Evolutionary conservation across 2,797 vertebrate genomes (phyloP).

Genomic region (Pelodytes ibericus): DNA sequence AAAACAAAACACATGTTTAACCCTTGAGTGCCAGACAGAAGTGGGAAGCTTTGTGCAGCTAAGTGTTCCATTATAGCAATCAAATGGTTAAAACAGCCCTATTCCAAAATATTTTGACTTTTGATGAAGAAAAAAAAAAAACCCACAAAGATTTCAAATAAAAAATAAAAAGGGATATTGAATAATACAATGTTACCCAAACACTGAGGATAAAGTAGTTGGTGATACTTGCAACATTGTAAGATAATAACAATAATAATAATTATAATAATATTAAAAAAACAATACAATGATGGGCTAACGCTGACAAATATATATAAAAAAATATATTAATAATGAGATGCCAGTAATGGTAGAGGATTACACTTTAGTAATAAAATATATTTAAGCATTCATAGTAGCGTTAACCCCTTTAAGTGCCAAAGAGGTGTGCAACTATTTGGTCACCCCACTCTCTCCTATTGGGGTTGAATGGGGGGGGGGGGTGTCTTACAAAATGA

Average conservation of each 20-base stretch:
- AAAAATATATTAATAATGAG: conserved; percentile 25
- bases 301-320: conserved; percentile 47
- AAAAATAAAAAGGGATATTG: too few relatives aligned
- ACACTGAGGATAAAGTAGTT: neutral
- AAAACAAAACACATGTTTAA: neutral
- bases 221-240: conserved; percentile 16
- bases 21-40: neutral
- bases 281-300: neutral
- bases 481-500: conserved; percentile 64
- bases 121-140: neutral
- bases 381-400: conserved; percentile 64
- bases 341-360: conserved; percentile 53
- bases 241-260: neutral
- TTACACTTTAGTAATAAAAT: conserved; percentile 49
- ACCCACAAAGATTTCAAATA: too few relatives aligned
- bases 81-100: conserved; percentile 16
- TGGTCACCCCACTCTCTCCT: too few relatives aligned
- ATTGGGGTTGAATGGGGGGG: conserved; percentile 11
- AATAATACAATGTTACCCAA: too few relatives aligned
- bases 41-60: neutral
- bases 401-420: conserved; percentile 52
- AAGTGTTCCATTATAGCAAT: conserved; percentile 18
- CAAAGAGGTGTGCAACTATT: neutral
- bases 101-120: conserved; percentile 17
- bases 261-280: too few relatives aligned